Evolutionary conservation across 2,113 vertebrate genomes (phyloP).

Genomic region (Spilogale gracilis): DNA sequence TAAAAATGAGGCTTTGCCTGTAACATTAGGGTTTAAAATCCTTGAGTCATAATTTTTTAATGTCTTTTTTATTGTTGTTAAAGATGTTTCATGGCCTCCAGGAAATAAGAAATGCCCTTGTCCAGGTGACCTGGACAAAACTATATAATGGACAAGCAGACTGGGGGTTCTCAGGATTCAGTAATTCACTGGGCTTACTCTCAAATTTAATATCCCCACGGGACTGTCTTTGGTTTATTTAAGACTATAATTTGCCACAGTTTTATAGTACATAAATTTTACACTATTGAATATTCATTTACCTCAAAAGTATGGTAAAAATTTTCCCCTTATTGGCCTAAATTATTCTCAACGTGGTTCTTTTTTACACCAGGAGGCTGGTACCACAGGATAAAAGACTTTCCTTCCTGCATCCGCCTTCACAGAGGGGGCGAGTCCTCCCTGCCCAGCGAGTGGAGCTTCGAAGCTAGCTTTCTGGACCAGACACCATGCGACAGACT

Average conservation of each 20-base stretch:
- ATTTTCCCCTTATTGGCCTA: neutral
- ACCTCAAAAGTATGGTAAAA: neutral
- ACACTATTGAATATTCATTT: neutral
- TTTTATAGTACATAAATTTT: neutral
- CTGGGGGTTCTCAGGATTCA: neutral
- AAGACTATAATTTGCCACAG: neutral
- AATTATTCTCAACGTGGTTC: neutral
- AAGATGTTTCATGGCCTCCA: neutral
- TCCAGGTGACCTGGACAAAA: neutral
- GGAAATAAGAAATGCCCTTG: neutral
- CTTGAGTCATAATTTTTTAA: conserved; percentile 59
- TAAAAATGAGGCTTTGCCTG: conserved; percentile 85
- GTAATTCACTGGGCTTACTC: neutral
- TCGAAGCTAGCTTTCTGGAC: neutral
- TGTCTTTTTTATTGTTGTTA: neutral
- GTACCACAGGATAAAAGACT: neutral
- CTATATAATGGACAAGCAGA: neutral
- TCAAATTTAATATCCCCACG: neutral
- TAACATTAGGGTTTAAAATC: conserved; percentile 72
- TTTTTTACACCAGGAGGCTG: neutral
- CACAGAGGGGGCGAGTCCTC: neutral
- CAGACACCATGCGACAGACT: neutral
- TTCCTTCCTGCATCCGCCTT: neutral
- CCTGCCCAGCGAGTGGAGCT: neutral
- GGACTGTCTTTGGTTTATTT: neutral